These are phyloP conservation scores for Papilio machaon DNA, from an alignment of 1,140 invertebrate genomes.

Conservation along the genomic window DNA sequence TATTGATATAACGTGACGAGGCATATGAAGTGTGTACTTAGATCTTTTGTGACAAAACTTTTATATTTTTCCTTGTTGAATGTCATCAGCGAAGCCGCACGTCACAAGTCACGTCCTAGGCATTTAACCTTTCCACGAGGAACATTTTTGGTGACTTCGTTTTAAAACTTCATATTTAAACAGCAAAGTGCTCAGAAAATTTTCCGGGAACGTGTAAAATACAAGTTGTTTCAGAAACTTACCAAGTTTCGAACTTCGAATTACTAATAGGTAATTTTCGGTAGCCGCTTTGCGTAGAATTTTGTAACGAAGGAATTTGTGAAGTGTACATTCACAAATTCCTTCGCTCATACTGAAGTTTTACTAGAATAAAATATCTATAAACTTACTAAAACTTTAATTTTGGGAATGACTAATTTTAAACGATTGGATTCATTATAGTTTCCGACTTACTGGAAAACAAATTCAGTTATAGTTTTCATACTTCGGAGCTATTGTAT, in stretches of 20 bases:
- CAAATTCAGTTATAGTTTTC: neutral
- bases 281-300: neutral
- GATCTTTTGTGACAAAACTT: neutral
- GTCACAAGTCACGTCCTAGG: neutral
- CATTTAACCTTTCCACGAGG: neutral
- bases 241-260: conserved; percentile 27
- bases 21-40: neutral
- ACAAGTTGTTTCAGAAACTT: conserved; percentile 29
- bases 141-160: neutral
- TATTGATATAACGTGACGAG: neutral
- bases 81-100: neutral
- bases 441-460: neutral
- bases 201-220: conserved; percentile 26
- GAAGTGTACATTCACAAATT: neutral
- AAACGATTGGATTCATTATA: neutral
- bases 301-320: conserved; percentile 4
- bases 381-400: neutral
- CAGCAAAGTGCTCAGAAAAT: neutral
- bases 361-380: neutral
- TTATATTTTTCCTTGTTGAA: neutral
- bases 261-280: conserved; percentile 22
- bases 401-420: neutral
- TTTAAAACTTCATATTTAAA: conserved; percentile 22
- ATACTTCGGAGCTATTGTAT: neutral
- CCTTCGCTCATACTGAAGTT: neutral